phyloP scores from a whole-genome alignment of 2,888 invertebrate species.

The Hirtodrosophila histrioides region DNA sequence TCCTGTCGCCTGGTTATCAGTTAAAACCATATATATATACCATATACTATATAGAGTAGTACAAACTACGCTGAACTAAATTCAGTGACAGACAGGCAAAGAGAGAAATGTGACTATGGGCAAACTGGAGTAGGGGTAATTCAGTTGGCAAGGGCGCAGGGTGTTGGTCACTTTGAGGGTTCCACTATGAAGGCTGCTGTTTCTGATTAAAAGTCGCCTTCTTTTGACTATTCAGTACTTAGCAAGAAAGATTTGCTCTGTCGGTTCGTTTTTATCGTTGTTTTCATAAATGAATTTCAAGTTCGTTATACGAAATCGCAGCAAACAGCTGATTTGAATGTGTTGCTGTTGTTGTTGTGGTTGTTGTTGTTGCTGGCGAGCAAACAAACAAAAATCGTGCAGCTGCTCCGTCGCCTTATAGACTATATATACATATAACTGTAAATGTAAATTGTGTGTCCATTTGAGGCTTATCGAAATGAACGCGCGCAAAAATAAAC shows the following conservation, averaged over 20 bases:
- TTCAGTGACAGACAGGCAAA: constrained; percentile 12
- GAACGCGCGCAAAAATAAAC: constrained; percentile 74
- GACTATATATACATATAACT: constrained; percentile 50
- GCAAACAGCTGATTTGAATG: constrained; percentile 62
- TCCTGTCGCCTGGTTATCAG: constrained; percentile 48
- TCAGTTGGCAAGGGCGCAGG: not conserved
- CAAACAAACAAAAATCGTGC: constrained; percentile 37
- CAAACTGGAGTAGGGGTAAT: constrained; percentile 3
- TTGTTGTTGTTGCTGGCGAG: constrained; percentile 11
- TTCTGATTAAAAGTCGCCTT: constrained; percentile 47
- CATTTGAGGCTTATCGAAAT: constrained; percentile 73
- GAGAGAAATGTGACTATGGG: constrained; percentile 23
- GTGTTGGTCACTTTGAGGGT: constrained; percentile 13
- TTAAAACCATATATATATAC: constrained; percentile 14
- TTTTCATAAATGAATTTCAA: constrained; percentile 57
- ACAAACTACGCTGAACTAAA: constrained; percentile 46
- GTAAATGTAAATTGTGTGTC: constrained; percentile 75
- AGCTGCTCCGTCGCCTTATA: constrained; percentile 38
- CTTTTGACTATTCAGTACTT: constrained; percentile 23
- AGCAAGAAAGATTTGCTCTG: constrained; percentile 10
- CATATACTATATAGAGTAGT: constrained; percentile 16
- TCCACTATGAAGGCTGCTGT: constrained; percentile 31
- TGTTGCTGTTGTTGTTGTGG: constrained; percentile 23
- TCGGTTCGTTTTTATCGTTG: constrained; percentile 42
- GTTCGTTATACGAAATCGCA: constrained; percentile 58